Evolutionary conservation across 2,888 invertebrate genomes (phyloP), one percentile per base, ranked within the genome.

Genomic region (Plagiodera versicolora): DNA sequence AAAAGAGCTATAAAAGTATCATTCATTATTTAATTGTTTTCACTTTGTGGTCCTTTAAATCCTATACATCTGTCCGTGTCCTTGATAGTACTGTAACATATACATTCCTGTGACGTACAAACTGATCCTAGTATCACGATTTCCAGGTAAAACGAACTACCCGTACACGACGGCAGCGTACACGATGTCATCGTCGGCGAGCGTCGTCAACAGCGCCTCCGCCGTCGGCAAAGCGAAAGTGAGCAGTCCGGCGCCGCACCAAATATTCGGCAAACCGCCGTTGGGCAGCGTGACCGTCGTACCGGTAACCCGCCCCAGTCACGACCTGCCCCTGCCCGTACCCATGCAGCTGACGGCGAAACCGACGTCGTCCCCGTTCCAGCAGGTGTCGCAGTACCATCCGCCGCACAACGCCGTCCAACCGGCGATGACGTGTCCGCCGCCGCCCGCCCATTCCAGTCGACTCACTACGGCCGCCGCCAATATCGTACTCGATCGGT

Each of bases 211-310:
- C 54, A 9, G 9, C 28, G 28, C 28, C 28, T 6, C 4, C 28
- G 9, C 4, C 28, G 28, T 28, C 32, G 81, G 81, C 46, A 87
- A 86, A 72, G 86, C 86, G 16, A 88, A 89, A 80, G 90, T 90
- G 48, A 90, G 89, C 72, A 89, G 89, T 75, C 91, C 91, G 0
- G 90, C 90, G 58, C 90, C 91, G 48, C 88, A 87, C 54, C 88
- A 87, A 53, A 87, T 90, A 63, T 90, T 90, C 76, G 89, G 89
- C 50, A 90, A 89, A 64, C 82, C 83, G 3, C 81, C 81, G 35
- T 83, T 85, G 44, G 86, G 86, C 5, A 55, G 56, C 35, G 83
- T 83, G 64, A 80, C 84, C 44, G 84, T 85, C 5, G 84, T 84
- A 32, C 85, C 86, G 17, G 81, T 84, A 2, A 81, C 82, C 67